A percentile compares a stretch with the other conserved stretches of the same genome.
phyloP scores from a whole-genome alignment of 92 coral and sea anemone genomes.

The Siderastrea radians region DNA sequence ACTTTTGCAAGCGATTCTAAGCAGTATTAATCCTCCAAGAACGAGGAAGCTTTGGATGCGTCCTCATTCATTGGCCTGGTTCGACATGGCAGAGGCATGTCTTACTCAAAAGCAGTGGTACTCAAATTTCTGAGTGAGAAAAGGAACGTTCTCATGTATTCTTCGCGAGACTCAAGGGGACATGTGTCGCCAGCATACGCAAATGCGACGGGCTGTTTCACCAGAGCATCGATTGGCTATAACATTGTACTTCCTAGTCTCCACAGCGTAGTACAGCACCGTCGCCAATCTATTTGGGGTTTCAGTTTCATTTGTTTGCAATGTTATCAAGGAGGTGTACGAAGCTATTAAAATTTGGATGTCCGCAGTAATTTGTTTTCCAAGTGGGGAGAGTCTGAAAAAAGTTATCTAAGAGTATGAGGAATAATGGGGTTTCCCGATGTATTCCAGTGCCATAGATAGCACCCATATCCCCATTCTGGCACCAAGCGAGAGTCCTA shows the following conservation, averaged over 20 bases:
- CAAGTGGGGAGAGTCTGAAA: constrained; percentile 23
- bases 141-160: constrained; percentile 24
- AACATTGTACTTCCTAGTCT: constrained; percentile 28
- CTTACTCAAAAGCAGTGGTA: constrained; percentile 53
- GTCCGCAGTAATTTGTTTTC: constrained; percentile 2
- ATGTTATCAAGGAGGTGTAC: constrained; percentile 36
- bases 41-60: constrained; percentile 22
- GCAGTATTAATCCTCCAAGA: constrained; percentile 25
- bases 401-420: constrained; percentile 24
- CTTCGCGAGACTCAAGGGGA: constrained; percentile 17
- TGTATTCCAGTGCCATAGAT: constrained; percentile 48
- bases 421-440: constrained; percentile 38
- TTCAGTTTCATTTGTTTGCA: constrained; percentile 38
- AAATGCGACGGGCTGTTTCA: constrained; percentile 44
- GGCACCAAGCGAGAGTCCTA: constrained; percentile 24
- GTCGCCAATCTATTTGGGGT: constrained; percentile 31
- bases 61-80: constrained; percentile 47
- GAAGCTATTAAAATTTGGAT: constrained; percentile 16
- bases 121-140: constrained; percentile 33
- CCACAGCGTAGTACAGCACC: constrained; percentile 45
- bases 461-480: constrained; percentile 33
- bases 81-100: constrained; percentile 52
- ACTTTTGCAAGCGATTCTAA: constrained; percentile 41
- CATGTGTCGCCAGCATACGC: constrained; percentile 56
- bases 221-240: constrained; percentile 24